phyloP scores from a whole-genome alignment of 2,113 vertebrate genomes.

The Ondatra zibethicus region DNA sequence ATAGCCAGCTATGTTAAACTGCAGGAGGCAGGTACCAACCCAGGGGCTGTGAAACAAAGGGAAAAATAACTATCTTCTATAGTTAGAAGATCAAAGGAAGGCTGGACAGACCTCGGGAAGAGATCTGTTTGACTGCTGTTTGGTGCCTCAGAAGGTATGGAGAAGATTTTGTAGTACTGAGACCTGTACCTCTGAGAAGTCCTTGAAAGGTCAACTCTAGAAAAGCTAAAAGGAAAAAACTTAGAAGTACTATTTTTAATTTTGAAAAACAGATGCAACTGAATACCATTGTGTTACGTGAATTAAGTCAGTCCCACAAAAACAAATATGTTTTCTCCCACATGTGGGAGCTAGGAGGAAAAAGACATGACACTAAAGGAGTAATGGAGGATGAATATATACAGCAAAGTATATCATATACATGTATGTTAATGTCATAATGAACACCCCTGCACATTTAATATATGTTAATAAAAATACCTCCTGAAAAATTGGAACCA shows the following conservation, averaged over 20 bases:
- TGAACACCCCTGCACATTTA: neutral
- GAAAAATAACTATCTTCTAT: too few species aligned
- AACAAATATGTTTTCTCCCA: neutral
- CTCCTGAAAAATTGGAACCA: neutral
- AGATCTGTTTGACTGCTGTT: neutral
- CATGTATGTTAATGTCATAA: neutral
- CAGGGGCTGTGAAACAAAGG: neutral
- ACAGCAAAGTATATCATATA: neutral
- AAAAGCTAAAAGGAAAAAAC: neutral
- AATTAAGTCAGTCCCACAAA: neutral
- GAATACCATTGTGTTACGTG: neutral
- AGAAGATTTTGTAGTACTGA: neutral
- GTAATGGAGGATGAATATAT: neutral
- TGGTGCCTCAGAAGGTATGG: neutral
- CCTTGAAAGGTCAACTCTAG: neutral
- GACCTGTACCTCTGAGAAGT: neutral
- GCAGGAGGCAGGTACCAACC: neutral
- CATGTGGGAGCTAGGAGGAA: neutral
- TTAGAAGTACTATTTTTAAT: neutral
- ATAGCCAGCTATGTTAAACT: neutral
- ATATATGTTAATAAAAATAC: neutral
- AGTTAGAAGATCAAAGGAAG: neutral
- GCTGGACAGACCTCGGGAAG: neutral
- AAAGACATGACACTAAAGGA: neutral
- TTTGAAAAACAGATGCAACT: neutral